Evolutionary conservation across 2,113 vertebrate genomes (phyloP).

Genomic region (Silurus glanis): DNA sequence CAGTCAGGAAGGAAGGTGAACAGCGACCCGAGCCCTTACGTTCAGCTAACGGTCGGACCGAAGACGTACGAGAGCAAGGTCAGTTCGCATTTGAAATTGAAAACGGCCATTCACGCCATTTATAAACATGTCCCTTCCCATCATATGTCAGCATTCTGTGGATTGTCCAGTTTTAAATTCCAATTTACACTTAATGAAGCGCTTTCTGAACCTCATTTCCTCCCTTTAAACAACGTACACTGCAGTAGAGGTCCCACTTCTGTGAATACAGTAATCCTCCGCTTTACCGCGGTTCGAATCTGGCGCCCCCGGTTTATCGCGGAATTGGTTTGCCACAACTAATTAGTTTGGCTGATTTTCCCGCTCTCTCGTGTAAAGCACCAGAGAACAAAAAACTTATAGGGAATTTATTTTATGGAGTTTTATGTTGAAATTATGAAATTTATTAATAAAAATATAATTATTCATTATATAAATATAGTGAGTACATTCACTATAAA

Average conservation of each 20-base stretch:
- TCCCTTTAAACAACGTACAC: background rate
- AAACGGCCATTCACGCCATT: background rate
- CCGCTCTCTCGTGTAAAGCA: too few relatives aligned
- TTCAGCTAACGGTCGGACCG: slow-evolving; percentile 87
- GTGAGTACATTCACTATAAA: too few relatives aligned
- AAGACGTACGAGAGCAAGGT: slow-evolving; percentile 93
- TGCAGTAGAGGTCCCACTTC: background rate
- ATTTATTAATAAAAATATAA: too few relatives aligned
- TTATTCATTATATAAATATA: too few relatives aligned
- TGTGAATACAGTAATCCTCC: background rate
- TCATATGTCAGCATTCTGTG: background rate
- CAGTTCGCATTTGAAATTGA: slow-evolving; percentile 47
- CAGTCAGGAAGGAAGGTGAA: slow-evolving; percentile 91
- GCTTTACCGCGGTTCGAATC: too few relatives aligned
- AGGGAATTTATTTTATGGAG: too few relatives aligned
- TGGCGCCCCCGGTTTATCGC: too few relatives aligned
- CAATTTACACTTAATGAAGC: background rate
- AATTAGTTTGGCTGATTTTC: too few relatives aligned
- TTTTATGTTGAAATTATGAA: too few relatives aligned
- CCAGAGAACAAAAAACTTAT: too few relatives aligned
- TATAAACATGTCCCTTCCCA: background rate
- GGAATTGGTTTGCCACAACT: too few relatives aligned
- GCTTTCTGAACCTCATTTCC: background rate
- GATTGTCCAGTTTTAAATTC: background rate
- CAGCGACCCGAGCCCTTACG: slow-evolving; percentile 88